Percentiles rank a stretch among this genome's conserved stretches.
Evolutionary conservation across 1,140 invertebrate genomes (phyloP).

Genomic region (Stenopsyche tienmushanensis): DNA sequence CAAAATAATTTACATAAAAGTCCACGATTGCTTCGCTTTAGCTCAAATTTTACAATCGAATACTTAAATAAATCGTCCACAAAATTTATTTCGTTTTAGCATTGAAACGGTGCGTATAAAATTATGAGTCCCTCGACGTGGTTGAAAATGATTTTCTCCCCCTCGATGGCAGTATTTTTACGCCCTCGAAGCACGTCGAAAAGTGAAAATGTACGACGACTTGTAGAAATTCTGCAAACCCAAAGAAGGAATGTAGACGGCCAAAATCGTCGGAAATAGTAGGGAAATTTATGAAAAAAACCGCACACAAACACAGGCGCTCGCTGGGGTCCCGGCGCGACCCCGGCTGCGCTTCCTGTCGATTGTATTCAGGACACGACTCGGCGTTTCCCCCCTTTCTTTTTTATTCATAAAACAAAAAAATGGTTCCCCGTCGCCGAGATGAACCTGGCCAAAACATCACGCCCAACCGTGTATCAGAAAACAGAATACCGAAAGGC

Average conservation of each 20-base stretch:
- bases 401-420: slow-evolving; percentile 41
- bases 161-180: neutral
- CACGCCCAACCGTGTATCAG: slow-evolving; percentile 39
- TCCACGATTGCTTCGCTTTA: too few species aligned
- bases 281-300: neutral
- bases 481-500: slow-evolving; percentile 40
- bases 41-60: too few species aligned
- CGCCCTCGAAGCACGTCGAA: neutral
- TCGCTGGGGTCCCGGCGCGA: neutral
- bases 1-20: too few species aligned
- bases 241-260: neutral
- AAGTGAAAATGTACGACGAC: neutral
- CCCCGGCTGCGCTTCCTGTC: slow-evolving; percentile 5
- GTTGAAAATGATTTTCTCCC: neutral
- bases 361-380: slow-evolving; percentile 34
- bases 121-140: neutral
- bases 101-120: too few species aligned
- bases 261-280: neutral
- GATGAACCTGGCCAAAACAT: slow-evolving; percentile 34
- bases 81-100: too few species aligned
- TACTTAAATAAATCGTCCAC: too few species aligned
- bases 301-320: neutral
- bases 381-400: slow-evolving; percentile 3
- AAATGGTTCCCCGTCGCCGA: neutral
- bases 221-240: neutral